phyloP scores from a whole-genome alignment of 2,113 vertebrate genomes.

The Istiophorus platypterus region DNA sequence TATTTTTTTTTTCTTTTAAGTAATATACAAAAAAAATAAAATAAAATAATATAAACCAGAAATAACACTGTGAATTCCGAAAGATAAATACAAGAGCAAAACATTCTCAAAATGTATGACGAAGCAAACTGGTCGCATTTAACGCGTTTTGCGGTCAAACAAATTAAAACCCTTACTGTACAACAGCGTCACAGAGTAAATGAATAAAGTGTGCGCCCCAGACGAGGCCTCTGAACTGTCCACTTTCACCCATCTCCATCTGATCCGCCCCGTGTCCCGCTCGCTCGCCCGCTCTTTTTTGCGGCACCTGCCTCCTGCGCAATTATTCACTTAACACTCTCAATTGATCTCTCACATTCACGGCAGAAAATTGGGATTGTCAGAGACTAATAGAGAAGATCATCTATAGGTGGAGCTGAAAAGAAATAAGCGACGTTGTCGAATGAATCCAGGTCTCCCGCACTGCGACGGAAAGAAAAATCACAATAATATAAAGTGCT shows the following conservation, averaged over 20 bases:
- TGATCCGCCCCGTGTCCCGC: conserved; percentile 56
- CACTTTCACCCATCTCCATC: conserved; percentile 66
- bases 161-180: not conserved
- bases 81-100: not conserved
- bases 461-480: conserved; percentile 22
- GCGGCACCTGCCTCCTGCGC: conserved; percentile 80
- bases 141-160: not conserved
- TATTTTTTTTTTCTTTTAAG: not conserved
- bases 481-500: conserved; percentile 1
- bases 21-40: not conserved
- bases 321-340: conserved; percentile 85
- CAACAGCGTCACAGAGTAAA: not conserved
- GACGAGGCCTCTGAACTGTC: conserved; percentile 72
- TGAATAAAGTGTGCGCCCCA: conserved; percentile 19
- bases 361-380: conserved; percentile 66
- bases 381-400: conserved; percentile 70
- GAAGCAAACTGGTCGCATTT: not conserved
- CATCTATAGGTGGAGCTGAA: conserved; percentile 72
- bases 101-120: not conserved
- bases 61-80: no score
- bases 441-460: conserved; percentile 55
- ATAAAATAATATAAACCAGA: no score
- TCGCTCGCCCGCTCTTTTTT: conserved; percentile 49
- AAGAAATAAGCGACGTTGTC: conserved; percentile 70
- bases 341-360: conserved; percentile 72